Base-by-base conservation (phyloP, 1,140 invertebrate species). In the Drosophila guanche region DNA sequence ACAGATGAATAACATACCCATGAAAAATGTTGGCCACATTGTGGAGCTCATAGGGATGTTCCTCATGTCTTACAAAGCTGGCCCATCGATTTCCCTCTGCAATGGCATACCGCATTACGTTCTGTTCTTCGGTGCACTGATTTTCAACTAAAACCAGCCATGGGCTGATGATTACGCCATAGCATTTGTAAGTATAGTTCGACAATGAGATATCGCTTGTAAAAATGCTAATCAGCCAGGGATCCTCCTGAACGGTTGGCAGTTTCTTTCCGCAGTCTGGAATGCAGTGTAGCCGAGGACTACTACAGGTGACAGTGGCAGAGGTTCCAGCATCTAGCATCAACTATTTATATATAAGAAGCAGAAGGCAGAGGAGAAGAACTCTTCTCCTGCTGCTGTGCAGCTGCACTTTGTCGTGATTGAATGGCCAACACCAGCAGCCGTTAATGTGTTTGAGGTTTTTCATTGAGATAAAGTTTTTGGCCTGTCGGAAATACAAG, bases 151-250 rank as follows among this genome's bases (percentile, higher is more conserved):
- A 23, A 52, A 70, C n/a, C 23, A 52, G 6, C 14, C 45, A 37
- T 3, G 59, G 59, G 12, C 37, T 29, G 5, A 84, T 12, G 10
- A 84, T 84, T 4, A 92, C 83, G 0, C 92, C 93, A 2, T 91
- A 91, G 56, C 93, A 93, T 33, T 91, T 92, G 57, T 92, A 57
- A 5, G 23, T 8, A 52, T 47, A 67, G 7, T 5, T 27, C 0
- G 4, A 14, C 0, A 4, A 4, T 4, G n/a, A 0, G 0, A 2
- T 7, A 2, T 12, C 16, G 0, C 56, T 23, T 7, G 42, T 4
- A 45, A 59, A 79, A 4, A 83, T 59, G 14, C 61, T 70, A 29
- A 84, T 67, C 2, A 61, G 5, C 74, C 77, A 79, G 3, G 79
- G 79, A 43, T 14, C 5, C 5, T 23, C 48, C 2, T 69, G 14